Conservation (phyloP, 2,113 vertebrate species). For the Lophius piscatorius region DNA sequence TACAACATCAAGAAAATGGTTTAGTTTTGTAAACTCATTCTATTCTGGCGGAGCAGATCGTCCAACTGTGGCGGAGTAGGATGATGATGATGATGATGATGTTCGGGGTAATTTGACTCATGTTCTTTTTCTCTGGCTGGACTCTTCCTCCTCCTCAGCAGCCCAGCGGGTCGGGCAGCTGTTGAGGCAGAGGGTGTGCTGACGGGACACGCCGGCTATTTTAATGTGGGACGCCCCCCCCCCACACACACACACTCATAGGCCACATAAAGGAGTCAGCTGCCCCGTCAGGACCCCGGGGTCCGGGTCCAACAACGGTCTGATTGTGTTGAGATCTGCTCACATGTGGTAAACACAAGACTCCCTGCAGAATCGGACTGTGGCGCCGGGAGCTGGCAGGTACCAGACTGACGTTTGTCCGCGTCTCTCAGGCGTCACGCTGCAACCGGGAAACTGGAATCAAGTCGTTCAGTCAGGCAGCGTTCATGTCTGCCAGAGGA, state of each 20-base stretch:
- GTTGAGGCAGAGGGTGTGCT: constrained; percentile 54
- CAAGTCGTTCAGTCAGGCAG: too few species aligned
- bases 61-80: too few species aligned
- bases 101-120: background rate
- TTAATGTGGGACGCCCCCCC: constrained; percentile 69
- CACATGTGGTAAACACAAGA: constrained; percentile 35
- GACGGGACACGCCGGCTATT: constrained; percentile 72
- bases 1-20: too few species aligned
- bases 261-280: constrained; percentile 74
- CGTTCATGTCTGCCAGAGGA: too few species aligned
- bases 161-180: constrained; percentile 60
- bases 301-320: constrained; percentile 46
- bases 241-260: too few species aligned
- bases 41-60: too few species aligned
- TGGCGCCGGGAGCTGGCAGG: too few species aligned
- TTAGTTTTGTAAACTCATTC: too few species aligned
- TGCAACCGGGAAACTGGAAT: too few species aligned
- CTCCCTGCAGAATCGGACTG: background rate
- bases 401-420: too few species aligned
- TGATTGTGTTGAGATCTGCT: constrained; percentile 64
- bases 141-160: background rate
- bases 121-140: constrained; percentile 23
- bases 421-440: too few species aligned
- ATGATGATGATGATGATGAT: constrained; percentile 17
- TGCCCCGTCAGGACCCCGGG: constrained; percentile 55